Evolutionary conservation across 2,113 vertebrate genomes (phyloP).

Genomic region (Martes martes): DNA sequence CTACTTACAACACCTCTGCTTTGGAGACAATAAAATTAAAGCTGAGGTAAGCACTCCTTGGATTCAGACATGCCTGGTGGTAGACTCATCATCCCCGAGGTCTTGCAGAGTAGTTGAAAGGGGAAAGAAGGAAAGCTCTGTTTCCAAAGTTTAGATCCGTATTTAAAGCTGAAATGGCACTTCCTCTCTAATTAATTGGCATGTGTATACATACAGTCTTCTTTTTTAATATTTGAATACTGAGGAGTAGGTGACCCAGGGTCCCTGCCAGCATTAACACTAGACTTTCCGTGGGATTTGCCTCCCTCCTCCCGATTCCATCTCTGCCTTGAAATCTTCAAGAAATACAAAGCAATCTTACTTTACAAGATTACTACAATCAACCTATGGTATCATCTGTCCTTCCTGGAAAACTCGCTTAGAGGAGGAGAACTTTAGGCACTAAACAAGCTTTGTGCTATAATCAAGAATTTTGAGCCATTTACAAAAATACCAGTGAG

Average conservation of each 20-base stretch:
- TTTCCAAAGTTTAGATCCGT: neutral
- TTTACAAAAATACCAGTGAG: neutral
- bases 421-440: neutral
- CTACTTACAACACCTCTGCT: conserved; percentile 98
- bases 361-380: neutral
- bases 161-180: neutral
- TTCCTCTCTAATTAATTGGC: neutral
- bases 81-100: neutral
- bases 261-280: accelerated
- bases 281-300: neutral
- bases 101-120: neutral
- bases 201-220: accelerated
- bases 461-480: neutral
- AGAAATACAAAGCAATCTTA: neutral
- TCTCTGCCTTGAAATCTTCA: neutral
- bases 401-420: neutral
- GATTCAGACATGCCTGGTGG: neutral
- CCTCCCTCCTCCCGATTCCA: neutral
- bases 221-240: neutral
- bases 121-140: neutral
- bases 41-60: conserved; percentile 89
- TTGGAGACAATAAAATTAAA: conserved; percentile 99
- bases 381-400: neutral
- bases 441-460: neutral
- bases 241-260: accelerated